Evolutionary conservation across 2,113 vertebrate species (phyloP).

Genomic region (Psittacus erithacus): DNA sequence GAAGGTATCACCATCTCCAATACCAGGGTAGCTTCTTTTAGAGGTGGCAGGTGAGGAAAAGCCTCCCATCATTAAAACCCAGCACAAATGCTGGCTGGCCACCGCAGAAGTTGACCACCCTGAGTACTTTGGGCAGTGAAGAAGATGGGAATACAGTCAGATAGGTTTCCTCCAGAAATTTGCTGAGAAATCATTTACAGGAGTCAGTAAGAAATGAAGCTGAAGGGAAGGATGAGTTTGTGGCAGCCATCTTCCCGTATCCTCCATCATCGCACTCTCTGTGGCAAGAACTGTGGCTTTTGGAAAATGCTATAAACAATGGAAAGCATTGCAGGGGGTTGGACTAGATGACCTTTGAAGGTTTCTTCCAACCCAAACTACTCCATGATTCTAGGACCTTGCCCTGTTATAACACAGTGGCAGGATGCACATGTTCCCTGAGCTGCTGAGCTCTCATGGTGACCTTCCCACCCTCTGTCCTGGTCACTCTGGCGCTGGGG

Average conservation of each 20-base stretch:
- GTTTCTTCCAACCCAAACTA: background rate
- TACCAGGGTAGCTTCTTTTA: background rate
- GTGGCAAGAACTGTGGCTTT: background rate
- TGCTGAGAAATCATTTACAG: background rate
- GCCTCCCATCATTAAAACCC: background rate
- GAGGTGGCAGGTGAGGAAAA: background rate
- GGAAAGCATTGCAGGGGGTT: background rate
- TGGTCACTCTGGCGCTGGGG: background rate
- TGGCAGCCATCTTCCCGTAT: background rate
- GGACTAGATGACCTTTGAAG: background rate
- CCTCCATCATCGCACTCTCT: background rate
- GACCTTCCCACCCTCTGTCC: background rate
- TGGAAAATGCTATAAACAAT: background rate
- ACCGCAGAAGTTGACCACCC: background rate
- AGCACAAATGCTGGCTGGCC: background rate
- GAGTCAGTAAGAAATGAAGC: background rate
- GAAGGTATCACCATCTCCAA: background rate
- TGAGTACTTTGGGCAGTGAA: background rate
- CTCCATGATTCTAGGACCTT: background rate
- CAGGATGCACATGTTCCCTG: rapidly evolving
- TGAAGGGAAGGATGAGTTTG: background rate
- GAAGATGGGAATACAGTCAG: background rate
- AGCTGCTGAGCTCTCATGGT: too few relatives aligned
- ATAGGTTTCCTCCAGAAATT: background rate
- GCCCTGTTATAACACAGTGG: rapidly evolving